Evolutionary conservation across 2,888 invertebrate genomes (phyloP).

Genomic region (Girardia tigrina): DNA sequence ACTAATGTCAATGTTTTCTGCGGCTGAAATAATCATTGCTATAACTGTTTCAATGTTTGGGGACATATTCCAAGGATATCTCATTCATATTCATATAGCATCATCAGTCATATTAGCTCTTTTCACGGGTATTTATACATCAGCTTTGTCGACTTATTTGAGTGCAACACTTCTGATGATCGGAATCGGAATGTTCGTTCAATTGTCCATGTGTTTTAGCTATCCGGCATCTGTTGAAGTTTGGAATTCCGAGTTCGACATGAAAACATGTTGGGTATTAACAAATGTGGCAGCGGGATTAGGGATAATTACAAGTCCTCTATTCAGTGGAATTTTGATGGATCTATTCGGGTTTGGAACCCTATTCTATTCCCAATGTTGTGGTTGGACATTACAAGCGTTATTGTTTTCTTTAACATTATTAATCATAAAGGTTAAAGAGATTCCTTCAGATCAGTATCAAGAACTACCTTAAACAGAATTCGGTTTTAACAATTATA

Average conservation of each 20-base stretch:
- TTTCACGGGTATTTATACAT: neutral
- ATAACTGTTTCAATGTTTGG: constrained; percentile 18
- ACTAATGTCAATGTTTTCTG: constrained; percentile 24
- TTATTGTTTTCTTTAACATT: neutral
- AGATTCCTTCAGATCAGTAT: too few relatives aligned
- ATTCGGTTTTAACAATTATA: too few relatives aligned
- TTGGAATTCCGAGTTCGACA: neutral
- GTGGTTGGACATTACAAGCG: neutral
- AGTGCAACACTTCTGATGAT: constrained; percentile 20
- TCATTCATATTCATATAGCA: constrained; percentile 26
- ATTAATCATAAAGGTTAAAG: too few relatives aligned
- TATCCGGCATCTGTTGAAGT: constrained; percentile 33
- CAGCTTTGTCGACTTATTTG: neutral
- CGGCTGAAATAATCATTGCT: neutral
- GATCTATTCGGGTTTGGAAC: neutral
- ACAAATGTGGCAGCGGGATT: neutral
- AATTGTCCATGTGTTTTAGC: constrained; percentile 27
- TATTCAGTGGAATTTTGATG: neutral
- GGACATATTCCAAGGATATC: neutral
- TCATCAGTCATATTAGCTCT: neutral
- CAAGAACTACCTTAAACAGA: too few relatives aligned
- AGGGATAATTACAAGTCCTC: neutral
- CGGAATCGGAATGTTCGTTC: constrained; percentile 21
- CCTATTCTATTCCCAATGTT: neutral
- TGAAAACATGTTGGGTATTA: neutral